Base-by-base conservation (phyloP, 2,113 vertebrate genomes). In the Plestiodon gilberti region DNA sequence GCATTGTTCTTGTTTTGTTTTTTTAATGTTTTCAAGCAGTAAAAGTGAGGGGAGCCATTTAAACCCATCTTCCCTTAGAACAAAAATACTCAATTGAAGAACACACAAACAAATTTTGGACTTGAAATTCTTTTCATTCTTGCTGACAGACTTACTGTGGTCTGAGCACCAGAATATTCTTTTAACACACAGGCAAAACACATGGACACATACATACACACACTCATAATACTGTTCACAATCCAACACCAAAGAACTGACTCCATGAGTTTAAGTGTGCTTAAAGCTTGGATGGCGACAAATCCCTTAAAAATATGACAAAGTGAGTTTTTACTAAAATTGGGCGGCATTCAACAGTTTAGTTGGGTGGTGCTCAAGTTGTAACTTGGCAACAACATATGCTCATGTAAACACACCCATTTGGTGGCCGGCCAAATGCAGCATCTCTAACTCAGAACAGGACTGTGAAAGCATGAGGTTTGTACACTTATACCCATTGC, bases 361-460 rank as follows among this genome's bases (percentile, higher is more conserved):
- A 79, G 18, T 25, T 62, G 62, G 81, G 75, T 82, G 84, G 82
- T 93, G 90, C 91, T 20, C 0, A 93, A 94, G 43, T 71, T 20
- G 89, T 94, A 70, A 81, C 93, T 90, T 90, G 92, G 91, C 90
- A 96, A 94, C 90, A 30, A 61, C 87, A 43, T 87, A 78, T 87
- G 88, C 79, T 52, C 89, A 81, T 85, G 85, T 65, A 90, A 94
- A 88, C 94, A 95, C 88, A 94, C 90, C 88, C 92, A 88, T 89
- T 83, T 83, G 75, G 89, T 88, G 70, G 43, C 78, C 13, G 38
- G 88, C 89, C 92, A 90, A 88, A 86, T 79, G 86, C 78, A 28
- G 78, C 78, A 88, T 95, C 86, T 89, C 89, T 94, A 88, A 94
- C 90, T 81, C 85, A 92, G 95, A 96, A 93, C 95, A 96, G 95